Evolutionary conservation across 2,113 vertebrate genomes (phyloP).

Genomic region (Silurus meridionalis): DNA sequence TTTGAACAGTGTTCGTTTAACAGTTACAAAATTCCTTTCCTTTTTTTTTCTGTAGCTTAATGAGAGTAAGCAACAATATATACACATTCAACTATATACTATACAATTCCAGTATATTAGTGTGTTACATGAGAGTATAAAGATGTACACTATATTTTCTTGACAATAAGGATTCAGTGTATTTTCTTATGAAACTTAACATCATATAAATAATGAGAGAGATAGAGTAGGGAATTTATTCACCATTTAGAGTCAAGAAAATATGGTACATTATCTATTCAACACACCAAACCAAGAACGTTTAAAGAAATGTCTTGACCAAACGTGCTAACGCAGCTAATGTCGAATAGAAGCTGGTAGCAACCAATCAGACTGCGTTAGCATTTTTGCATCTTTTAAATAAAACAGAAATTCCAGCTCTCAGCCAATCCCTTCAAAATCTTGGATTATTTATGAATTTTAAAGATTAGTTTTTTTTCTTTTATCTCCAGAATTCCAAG

Average conservation of each 20-base stretch:
- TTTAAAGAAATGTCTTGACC: not conserved
- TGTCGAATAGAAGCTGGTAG: not conserved
- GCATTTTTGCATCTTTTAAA: not conserved
- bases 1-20: not conserved
- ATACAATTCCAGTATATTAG: not conserved
- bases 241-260: not conserved
- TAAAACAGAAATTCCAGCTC: not conserved
- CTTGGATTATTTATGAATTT: not conserved
- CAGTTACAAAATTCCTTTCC: not conserved
- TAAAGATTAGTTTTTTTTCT: not conserved
- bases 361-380: not conserved
- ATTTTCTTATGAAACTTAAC: too few relatives aligned
- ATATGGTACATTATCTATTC: not conserved
- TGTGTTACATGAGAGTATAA: not conserved
- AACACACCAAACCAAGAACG: not conserved
- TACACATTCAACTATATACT: not conserved
- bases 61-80: not conserved
- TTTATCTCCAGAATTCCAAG: not conserved
- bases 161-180: not conserved
- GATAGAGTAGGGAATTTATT: not conserved
- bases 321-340: not conserved
- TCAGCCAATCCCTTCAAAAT: not conserved
- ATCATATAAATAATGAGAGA: too few relatives aligned
- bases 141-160: not conserved
- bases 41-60: not conserved